Evolutionary conservation across 1,140 invertebrate genomes (phyloP).

Genomic region (Musca vetustissima): DNA sequence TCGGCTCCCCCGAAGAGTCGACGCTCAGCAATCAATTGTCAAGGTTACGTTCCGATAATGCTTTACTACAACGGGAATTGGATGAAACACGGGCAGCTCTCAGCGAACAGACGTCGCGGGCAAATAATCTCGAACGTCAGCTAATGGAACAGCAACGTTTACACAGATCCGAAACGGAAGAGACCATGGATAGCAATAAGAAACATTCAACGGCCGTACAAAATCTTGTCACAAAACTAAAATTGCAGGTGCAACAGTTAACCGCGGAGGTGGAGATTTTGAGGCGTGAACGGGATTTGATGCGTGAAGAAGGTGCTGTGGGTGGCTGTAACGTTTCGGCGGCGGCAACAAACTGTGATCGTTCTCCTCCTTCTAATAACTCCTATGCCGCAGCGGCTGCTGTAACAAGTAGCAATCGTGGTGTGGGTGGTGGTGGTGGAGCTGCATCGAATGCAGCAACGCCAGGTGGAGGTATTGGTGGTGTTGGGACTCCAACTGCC

Average conservation of each 20-base stretch:
- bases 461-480: conserved; percentile 31
- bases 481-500: too few species aligned
- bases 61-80: conserved; percentile 61
- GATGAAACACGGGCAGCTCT: conserved; percentile 60
- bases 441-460: conserved; percentile 31
- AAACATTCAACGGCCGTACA: conserved; percentile 62
- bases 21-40: conserved; percentile 34
- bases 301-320: conserved; percentile 43
- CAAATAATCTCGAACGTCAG: conserved; percentile 60
- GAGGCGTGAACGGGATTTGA: conserved; percentile 54
- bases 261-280: conserved; percentile 55
- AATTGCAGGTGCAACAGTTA: conserved; percentile 62
- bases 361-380: conserved; percentile 16
- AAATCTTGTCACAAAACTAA: conserved; percentile 58
- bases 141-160: conserved; percentile 56
- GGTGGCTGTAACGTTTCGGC: conserved; percentile 44
- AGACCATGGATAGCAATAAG: conserved; percentile 62
- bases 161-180: conserved; percentile 62
- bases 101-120: conserved; percentile 59
- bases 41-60: conserved; percentile 60
- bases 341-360: conserved; percentile 38
- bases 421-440: conserved; percentile 3
- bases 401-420: conserved; percentile 34
- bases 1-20: conserved; percentile 49
- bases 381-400: background rate